phyloP scores from a whole-genome alignment of 2,888 invertebrate genomes.

The Sclerodermus sp. region DNA sequence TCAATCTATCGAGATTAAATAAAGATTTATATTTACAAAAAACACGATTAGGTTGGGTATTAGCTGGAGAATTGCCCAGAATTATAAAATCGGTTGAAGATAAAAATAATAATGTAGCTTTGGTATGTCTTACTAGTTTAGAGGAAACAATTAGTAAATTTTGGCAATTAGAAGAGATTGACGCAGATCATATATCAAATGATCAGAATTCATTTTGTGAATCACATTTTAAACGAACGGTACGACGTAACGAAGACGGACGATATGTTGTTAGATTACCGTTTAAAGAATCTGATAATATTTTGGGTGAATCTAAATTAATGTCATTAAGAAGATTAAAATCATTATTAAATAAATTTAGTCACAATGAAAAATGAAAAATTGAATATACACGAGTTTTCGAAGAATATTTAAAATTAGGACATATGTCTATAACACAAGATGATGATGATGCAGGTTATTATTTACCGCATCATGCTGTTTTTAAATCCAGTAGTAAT shows the following conservation, averaged over 20 bases:
- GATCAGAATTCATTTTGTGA: constrained; percentile 10
- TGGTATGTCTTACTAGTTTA: constrained; percentile 10
- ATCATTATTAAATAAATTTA: constrained; percentile 8
- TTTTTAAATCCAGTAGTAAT: constrained; percentile 15
- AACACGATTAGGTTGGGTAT: constrained; percentile 19
- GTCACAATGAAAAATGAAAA: constrained; percentile 8
- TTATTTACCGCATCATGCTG: constrained; percentile 20
- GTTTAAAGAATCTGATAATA: constrained; percentile 1
- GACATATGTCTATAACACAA: constrained; percentile 12
- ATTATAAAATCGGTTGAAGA: background rate
- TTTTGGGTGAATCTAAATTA: constrained; percentile 15
- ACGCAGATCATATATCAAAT: constrained; percentile 2
- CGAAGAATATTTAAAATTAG: constrained; percentile 14
- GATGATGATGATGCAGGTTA: constrained; percentile 13
- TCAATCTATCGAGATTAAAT: constrained; percentile 6
- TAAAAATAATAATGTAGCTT: no score
- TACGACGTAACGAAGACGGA: background rate
- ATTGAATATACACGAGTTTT: constrained; percentile 16
- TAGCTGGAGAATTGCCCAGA: constrained; percentile 17
- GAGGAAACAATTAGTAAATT: constrained; percentile 9
- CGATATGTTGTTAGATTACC: constrained; percentile 15
- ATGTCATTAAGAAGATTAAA: constrained; percentile 11
- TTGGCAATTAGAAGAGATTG: constrained; percentile 16
- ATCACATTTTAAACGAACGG: constrained; percentile 3
- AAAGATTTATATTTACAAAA: constrained; percentile 10